Base-by-base conservation (phyloP, 2,888 invertebrate species). In the Pyrocoelia pectoralis region DNA sequence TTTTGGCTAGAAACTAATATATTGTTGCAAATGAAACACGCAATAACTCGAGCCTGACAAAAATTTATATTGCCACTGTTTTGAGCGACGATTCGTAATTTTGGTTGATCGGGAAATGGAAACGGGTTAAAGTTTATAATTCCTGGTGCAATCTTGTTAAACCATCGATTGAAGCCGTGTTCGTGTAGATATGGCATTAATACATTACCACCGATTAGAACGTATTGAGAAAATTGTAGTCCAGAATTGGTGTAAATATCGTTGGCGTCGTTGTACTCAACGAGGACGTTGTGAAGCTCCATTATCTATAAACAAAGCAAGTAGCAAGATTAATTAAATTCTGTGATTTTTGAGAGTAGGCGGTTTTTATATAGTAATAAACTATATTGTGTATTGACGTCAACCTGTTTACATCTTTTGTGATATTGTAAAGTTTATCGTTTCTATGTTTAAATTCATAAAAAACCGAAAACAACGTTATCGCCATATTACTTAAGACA, bases 191-290 rank as follows among this genome's bases (percentile, higher is more conserved):
- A 57, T 1, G 61, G 50, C 17, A 48, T 24, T 28, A 65, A 53
- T 12, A 50, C 33, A 33, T 61, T 56, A 4, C 48, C 24, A 1
- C 57, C 61, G 10, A 61, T 61, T 4, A 65, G 10, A 12, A 61
- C 58, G 14, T 40, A 61, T 8, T 58, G 8, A 1, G 33, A 18
- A 28, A 65, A 61, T 8, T 54, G 14, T 29, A 65, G 12, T 4
- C 65, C 65, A 1, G 65, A 65, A n/a, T 38, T 54, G 18, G 51
- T 46, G n/a, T 43, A 57, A 4, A 62, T 48, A 5, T 43, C 28
- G 1, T 13, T 40, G 4, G 13, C n/a, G 17, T 49, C 9, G 29
- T 59, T 51, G 9, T 46, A 59, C 29, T 64, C 64, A 0, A 64
- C 51, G 12, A 63, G 49, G 1, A 56, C 56, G 6, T 55, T 56